phyloP scores from a whole-genome alignment of 2,113 vertebrate genomes.

The Casuarius casuarius region DNA sequence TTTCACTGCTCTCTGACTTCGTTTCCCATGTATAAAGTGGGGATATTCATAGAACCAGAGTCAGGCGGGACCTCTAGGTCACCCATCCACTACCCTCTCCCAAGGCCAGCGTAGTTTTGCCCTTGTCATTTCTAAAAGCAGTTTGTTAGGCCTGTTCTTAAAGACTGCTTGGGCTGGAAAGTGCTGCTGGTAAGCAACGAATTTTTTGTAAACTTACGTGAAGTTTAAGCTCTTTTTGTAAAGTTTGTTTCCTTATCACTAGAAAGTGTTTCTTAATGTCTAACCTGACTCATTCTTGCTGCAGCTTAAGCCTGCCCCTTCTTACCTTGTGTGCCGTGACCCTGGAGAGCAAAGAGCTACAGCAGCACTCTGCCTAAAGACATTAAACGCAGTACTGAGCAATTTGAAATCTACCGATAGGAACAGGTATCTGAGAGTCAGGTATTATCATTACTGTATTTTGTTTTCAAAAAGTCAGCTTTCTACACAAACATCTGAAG shows the following conservation, averaged over 20 bases:
- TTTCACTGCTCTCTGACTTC: neutral
- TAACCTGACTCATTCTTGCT: neutral
- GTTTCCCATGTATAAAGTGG: neutral
- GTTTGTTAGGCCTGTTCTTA: neutral
- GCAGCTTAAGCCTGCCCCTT: neutral
- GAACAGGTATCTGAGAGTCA: neutral
- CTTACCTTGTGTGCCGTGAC: neutral
- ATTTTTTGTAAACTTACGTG: neutral
- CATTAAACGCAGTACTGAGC: neutral
- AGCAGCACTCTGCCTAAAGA: neutral
- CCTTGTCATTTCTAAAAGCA: neutral
- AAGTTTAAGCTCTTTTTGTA: neutral
- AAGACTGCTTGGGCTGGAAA: neutral
- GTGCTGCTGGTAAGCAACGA: neutral
- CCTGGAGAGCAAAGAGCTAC: neutral
- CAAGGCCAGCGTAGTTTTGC: neutral
- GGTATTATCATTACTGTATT: rapidly evolving
- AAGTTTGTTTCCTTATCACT: neutral
- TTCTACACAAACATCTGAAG: neutral
- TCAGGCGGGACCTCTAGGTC: conserved; percentile 27
- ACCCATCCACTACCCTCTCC: neutral
- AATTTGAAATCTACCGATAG: neutral
- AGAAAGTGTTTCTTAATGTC: neutral
- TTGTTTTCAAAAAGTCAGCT: neutral
- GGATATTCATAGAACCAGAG: conserved; percentile 19